These are phyloP conservation scores for Formica selysi DNA, from an alignment of 1,140 invertebrate species.

Conservation along the genomic window DNA sequence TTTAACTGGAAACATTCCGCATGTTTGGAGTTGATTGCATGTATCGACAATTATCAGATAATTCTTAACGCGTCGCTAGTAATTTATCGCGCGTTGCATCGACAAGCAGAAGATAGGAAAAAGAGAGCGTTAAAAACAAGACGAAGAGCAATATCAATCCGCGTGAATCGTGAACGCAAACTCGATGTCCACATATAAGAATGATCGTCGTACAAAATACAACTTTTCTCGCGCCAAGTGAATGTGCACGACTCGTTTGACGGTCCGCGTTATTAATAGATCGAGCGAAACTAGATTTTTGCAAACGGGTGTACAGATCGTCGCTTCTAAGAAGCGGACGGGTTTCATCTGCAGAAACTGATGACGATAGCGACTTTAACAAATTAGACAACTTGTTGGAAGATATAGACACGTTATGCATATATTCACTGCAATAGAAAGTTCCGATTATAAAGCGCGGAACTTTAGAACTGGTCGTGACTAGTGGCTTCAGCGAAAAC, in stretches of 20 bases:
- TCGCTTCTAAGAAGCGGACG: conserved; percentile 3
- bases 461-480: conserved; percentile 34
- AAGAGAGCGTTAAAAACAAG: not conserved
- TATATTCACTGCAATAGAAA: conserved; percentile 36
- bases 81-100: conserved; percentile 34
- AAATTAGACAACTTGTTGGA: conserved; percentile 42
- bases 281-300: conserved; percentile 22
- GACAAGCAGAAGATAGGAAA: conserved; percentile 20
- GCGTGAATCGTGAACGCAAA: conserved; percentile 39
- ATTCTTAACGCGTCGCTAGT: conserved; percentile 4
- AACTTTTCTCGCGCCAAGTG: conserved; percentile 4
- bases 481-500: conserved; percentile 18
- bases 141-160: not conserved
- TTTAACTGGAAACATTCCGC: not conserved
- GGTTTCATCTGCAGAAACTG: not conserved
- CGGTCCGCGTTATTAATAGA: conserved; percentile 53
- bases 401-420: conserved; percentile 22
- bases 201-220: conserved; percentile 20
- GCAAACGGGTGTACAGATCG: conserved; percentile 28
- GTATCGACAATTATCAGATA: conserved; percentile 15
- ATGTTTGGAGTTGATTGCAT: conserved; percentile 30
- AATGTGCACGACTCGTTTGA: conserved; percentile 14
- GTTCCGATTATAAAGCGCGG: conserved; percentile 35
- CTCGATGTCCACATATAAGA: conserved; percentile 13
- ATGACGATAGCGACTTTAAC: conserved; percentile 49